phyloP scores from a whole-genome alignment of 2,113 vertebrate genomes.

The Charina bottae region DNA sequence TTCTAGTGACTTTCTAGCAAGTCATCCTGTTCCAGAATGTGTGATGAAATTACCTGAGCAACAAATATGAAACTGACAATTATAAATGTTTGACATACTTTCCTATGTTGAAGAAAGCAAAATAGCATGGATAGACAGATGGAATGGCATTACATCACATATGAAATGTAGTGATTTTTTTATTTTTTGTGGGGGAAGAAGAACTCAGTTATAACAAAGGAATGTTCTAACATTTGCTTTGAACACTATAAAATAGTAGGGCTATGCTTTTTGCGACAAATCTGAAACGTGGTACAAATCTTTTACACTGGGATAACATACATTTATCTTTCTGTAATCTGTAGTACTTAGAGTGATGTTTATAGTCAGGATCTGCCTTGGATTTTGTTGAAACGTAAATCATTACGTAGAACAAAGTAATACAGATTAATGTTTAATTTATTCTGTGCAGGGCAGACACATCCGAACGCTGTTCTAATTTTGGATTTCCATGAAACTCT shows the following conservation, averaged over 20 bases:
- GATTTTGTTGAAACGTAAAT: neutral
- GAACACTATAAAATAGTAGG: neutral
- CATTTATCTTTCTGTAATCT: neutral
- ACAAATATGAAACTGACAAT: slow-evolving; percentile 9
- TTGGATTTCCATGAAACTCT: neutral
- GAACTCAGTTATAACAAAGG: neutral
- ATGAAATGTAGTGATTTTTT: neutral
- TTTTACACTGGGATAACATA: neutral
- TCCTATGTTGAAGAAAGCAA: neutral
- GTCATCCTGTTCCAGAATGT: neutral
- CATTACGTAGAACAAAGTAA: neutral
- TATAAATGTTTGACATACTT: neutral
- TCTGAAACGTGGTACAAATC: neutral
- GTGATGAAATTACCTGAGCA: neutral
- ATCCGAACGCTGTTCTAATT: neutral
- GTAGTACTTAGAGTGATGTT: neutral
- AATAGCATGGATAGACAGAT: neutral
- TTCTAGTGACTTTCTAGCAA: too few species aligned
- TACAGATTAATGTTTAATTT: neutral
- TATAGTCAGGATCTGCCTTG: neutral
- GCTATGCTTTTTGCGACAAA: neutral
- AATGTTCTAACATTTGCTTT: neutral
- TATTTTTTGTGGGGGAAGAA: neutral
- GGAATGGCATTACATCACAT: neutral
- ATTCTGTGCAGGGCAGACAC: neutral